phyloP scores from a whole-genome alignment of 2,113 vertebrate species.

The Isurus oxyrinchus region DNA sequence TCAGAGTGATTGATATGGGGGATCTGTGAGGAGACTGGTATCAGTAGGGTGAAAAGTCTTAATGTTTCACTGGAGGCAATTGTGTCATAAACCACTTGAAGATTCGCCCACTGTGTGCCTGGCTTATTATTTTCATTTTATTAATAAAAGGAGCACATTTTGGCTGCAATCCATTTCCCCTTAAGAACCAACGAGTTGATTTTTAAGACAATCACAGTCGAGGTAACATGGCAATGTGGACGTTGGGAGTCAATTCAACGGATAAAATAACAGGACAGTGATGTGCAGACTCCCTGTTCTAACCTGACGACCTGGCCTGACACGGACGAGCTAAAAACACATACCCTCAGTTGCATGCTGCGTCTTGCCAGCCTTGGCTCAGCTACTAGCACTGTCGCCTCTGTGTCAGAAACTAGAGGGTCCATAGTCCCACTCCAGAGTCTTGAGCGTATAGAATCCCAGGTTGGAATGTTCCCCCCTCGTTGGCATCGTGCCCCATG shows the following conservation, averaged over 20 bases:
- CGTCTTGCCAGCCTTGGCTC: too few species aligned
- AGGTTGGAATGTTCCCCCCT: too few species aligned
- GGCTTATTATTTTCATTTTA: constrained; percentile 9
- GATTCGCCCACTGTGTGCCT: background rate
- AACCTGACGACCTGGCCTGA: background rate
- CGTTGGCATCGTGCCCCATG: too few species aligned
- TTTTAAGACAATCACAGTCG: background rate
- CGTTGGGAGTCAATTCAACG: background rate
- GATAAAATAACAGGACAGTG: background rate
- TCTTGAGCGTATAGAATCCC: too few species aligned
- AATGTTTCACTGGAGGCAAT: background rate
- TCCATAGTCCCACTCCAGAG: too few species aligned
- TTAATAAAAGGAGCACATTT: background rate
- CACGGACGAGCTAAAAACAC: background rate
- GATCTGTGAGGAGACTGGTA: background rate
- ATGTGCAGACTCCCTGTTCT: background rate
- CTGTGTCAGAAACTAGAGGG: too few species aligned
- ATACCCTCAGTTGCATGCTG: too few species aligned
- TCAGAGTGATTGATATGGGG: background rate
- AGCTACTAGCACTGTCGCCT: too few species aligned
- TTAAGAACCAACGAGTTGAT: background rate
- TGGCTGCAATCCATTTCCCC: background rate
- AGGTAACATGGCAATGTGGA: background rate
- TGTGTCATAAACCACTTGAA: background rate
- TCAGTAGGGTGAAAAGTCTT: background rate